phyloP scores from a whole-genome alignment of 2,888 invertebrate species.

The Dendrolimus pini region DNA sequence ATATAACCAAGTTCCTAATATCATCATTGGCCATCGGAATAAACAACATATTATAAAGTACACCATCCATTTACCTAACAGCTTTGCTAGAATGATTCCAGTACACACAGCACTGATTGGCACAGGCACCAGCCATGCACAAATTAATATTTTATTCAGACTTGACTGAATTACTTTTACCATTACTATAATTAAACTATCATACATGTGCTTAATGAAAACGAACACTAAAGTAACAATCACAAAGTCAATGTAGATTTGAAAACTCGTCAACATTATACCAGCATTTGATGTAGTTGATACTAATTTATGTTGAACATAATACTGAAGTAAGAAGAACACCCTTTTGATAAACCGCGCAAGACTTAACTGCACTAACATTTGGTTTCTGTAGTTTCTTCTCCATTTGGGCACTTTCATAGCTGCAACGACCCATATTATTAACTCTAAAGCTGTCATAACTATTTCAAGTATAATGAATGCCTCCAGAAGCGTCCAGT shows the following conservation, averaged over 20 bases:
- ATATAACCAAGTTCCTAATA: constrained; percentile 47
- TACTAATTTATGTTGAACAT: constrained; percentile 24
- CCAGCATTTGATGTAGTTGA: constrained; percentile 12
- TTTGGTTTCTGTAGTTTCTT: constrained; percentile 63
- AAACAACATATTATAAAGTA: constrained; percentile 46
- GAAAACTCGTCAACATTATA: constrained; percentile 27
- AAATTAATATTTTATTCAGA: constrained; percentile 41
- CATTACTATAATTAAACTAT: constrained; percentile 54
- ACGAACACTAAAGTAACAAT: constrained; percentile 54
- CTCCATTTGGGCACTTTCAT: constrained; percentile 54
- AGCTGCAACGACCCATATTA: constrained; percentile 47
- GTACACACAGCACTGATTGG: constrained; percentile 39
- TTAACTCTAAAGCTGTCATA: constrained; percentile 54
- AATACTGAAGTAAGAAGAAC: constrained; percentile 37
- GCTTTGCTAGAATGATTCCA: constrained; percentile 21
- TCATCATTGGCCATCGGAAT: constrained; percentile 57
- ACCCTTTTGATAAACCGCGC: constrained; percentile 53
- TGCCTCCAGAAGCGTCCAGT: constrained; percentile 30
- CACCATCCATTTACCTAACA: constrained; percentile 31
- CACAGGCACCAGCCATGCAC: constrained; percentile 52
- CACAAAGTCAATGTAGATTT: constrained; percentile 57
- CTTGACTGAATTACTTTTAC: constrained; percentile 48
- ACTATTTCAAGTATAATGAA: constrained; percentile 53
- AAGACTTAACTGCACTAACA: constrained; percentile 59
- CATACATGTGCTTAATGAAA: constrained; percentile 65